Evolutionary conservation across 2,113 vertebrate genomes (phyloP).

Genomic region (Chaetorhynchus papuensis): DNA sequence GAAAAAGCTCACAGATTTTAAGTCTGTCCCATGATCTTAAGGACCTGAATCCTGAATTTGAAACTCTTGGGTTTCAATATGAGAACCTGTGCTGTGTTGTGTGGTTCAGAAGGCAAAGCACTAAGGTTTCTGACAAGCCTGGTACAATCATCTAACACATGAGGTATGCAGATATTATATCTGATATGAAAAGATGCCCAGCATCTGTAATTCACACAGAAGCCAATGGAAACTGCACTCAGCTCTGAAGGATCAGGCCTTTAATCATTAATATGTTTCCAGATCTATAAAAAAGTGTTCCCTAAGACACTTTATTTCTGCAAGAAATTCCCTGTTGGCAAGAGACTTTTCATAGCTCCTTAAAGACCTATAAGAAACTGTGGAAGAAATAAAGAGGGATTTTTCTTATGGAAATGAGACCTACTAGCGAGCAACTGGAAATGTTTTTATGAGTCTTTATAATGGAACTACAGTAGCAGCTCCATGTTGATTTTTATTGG

Average conservation of each 20-base stretch:
- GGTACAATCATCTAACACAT: not conserved
- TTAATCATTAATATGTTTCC: slow-evolving; percentile 57
- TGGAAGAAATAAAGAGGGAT: slow-evolving; percentile 62
- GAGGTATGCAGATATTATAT: not conserved
- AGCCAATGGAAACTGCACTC: slow-evolving; percentile 11
- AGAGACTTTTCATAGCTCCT: slow-evolving; percentile 63
- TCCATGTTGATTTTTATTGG: slow-evolving; percentile 47
- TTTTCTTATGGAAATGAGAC: slow-evolving; percentile 55
- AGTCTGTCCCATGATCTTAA: not conserved
- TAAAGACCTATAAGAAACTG: slow-evolving; percentile 32
- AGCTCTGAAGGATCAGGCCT: slow-evolving; percentile 3
- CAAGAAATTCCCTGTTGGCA: slow-evolving; percentile 65
- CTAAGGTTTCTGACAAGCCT: not conserved
- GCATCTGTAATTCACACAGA: not conserved
- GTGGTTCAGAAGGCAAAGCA: not conserved
- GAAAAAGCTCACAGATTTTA: not conserved
- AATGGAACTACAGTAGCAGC: slow-evolving; percentile 55
- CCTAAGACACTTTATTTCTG: slow-evolving; percentile 56
- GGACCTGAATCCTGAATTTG: not conserved
- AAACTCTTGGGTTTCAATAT: not conserved
- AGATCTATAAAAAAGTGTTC: slow-evolving; percentile 58
- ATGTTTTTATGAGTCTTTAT: slow-evolving; percentile 47
- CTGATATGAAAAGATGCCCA: not conserved
- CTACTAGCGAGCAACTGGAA: slow-evolving; percentile 55
- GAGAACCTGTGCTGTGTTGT: not conserved